Evolutionary conservation across 92 coral and sea anemone species (phyloP).

Genomic region (Zoanthus sansibaricus): DNA sequence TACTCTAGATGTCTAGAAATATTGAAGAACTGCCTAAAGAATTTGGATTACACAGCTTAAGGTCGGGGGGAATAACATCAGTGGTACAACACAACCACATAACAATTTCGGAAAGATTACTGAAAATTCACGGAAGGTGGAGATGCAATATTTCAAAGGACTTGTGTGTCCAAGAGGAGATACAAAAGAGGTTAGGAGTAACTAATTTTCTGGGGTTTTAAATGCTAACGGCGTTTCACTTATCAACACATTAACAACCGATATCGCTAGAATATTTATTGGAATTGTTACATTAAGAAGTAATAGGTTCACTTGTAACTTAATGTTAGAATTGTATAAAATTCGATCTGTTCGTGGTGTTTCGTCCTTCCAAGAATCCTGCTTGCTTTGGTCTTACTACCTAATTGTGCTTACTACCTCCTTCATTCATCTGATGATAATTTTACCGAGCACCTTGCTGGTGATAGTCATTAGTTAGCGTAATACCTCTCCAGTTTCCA

Average conservation of each 20-base stretch:
- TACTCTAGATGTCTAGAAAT: not conserved
- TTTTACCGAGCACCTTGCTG: constrained; percentile 29
- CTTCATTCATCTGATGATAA: constrained; percentile 45
- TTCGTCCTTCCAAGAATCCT: constrained; percentile 45
- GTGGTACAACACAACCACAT: not conserved
- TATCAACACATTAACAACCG: too few species aligned
- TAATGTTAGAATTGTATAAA: too few species aligned
- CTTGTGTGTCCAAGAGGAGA: not conserved
- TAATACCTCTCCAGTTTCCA: constrained; percentile 48
- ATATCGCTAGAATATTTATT: too few species aligned
- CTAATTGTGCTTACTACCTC: constrained; percentile 8
- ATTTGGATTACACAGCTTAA: not conserved
- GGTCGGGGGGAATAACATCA: not conserved
- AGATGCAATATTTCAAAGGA: not conserved
- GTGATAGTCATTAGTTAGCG: constrained; percentile 20
- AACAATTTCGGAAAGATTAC: not conserved
- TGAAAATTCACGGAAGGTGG: not conserved
- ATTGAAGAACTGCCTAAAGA: not conserved
- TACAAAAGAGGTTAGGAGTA: not conserved
- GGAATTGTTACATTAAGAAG: too few species aligned
- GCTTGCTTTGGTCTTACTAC: constrained; percentile 46
- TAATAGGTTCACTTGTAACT: too few species aligned
- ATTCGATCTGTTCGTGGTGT: constrained; percentile 40
- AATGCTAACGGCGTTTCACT: too few species aligned
- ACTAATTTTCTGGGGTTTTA: not conserved